Evolutionary conservation across 2,113 vertebrate genomes (phyloP).

Genomic region (Vireo altiloquus): DNA sequence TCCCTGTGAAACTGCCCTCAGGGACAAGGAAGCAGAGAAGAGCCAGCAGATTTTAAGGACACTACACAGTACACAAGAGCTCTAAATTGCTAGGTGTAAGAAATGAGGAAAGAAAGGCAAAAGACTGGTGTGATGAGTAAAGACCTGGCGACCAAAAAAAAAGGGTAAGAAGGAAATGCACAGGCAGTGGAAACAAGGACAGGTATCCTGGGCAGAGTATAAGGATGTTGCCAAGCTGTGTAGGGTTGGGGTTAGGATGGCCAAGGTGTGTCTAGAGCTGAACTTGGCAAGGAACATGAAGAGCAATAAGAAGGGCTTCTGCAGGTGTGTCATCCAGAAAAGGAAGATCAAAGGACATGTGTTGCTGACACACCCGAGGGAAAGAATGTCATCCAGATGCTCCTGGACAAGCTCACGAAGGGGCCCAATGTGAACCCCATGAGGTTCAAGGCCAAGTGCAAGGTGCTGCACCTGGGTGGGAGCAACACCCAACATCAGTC

Average conservation of each 20-base stretch:
- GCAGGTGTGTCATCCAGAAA: neutral
- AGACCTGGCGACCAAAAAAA: neutral
- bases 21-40: neutral
- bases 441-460: neutral
- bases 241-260: too few species aligned
- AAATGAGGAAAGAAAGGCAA: neutral
- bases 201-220: neutral
- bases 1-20: neutral
- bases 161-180: neutral
- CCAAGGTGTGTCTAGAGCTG: rapidly evolving
- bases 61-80: neutral
- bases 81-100: neutral
- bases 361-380: too few species aligned
- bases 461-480: neutral
- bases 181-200: neutral
- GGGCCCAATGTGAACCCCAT: too few species aligned
- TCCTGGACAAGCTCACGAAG: neutral
- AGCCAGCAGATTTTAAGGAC: neutral
- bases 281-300: neutral
- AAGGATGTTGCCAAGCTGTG: neutral
- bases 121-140: neutral
- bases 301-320: neutral
- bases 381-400: neutral
- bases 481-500: rapidly evolving
- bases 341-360: neutral